Base-by-base conservation (phyloP, 2,113 vertebrate genomes). In the Proteles cristata region DNA sequence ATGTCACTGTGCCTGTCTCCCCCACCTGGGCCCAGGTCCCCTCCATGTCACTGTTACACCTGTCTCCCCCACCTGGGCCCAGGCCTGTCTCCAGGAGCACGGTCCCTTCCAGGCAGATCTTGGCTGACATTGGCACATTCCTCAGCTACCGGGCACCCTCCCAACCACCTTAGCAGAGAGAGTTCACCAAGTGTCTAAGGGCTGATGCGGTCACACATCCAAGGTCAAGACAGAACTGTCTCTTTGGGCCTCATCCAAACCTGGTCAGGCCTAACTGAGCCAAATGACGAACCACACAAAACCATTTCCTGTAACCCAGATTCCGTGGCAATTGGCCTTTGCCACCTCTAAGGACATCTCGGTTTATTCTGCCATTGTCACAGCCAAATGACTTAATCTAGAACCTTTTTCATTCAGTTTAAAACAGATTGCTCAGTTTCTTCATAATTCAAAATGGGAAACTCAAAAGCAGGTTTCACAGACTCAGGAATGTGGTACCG, bases 271-370 rank as follows among this genome's bases (percentile, higher is more conserved):
- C 33, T 2, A 31, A 26, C 25, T 0, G 7, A 45, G 19, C 6
- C 48, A 11, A n/a, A 65, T 0, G 1, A 11, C 1, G 4, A 63
- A 4, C 12, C 8, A 1, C 16, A 73, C 33, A 2, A 58, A 63
- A 74, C 35, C 16, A 8, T 48, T 61, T 4, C 35, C 58, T 45
- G 35, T 26, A 11, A 23, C 10, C 3, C 19, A 15, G 35, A 19
- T 39, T 26, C 26, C 6, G 31, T 0, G 16, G 17, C 35, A 8
- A 9, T 23, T 5, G 0, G 15, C 76, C 11, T 2, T 43, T 31
- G 3, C 0, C 1, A 6, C 7, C 11, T 45, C 43, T 63, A 16
- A 74, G 50, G 21, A 17, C 7, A 2, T 4, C 3, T 12, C 8
- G 0, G 7, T 8, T 31, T 21, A 9, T 35, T 39, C 35, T 35